Conservation (phyloP, 2,888 invertebrate species). For the Pemphredon lugubris region DNA sequence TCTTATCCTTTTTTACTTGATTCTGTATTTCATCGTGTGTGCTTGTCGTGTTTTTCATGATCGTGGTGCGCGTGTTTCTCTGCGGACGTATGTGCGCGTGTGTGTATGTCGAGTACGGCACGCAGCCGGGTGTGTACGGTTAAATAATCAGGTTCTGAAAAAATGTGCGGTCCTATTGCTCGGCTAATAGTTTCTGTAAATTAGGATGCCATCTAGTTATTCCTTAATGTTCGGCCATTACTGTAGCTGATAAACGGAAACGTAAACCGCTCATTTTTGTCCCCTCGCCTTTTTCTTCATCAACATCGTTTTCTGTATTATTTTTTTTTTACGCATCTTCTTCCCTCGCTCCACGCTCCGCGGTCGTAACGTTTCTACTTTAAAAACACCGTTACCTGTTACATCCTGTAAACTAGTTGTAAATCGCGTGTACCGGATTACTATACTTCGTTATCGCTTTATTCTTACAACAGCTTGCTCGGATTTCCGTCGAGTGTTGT, state of each 20-base stretch:
- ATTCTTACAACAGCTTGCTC: conserved; percentile 37
- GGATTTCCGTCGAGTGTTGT: conserved; percentile 7
- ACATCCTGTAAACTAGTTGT: conserved; percentile 62
- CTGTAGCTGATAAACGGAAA: conserved; percentile 45
- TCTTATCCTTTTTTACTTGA: background rate
- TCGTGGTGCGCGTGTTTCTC: background rate
- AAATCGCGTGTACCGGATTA: conserved; percentile 63
- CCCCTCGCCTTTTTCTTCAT: background rate
- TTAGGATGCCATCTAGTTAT: conserved; percentile 60
- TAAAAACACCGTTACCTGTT: conserved; percentile 39
- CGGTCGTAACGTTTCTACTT: conserved; percentile 26
- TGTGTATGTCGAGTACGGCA: conserved; percentile 33
- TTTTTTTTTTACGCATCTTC: background rate
- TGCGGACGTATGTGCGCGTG: background rate
- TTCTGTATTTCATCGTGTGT: conserved; percentile 4
- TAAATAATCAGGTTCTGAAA: conserved; percentile 62
- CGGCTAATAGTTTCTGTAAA: conserved; percentile 60
- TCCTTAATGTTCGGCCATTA: conserved; percentile 36
- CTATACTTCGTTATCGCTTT: conserved; percentile 53
- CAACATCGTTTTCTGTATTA: background rate
- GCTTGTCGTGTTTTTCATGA: conserved; percentile 4
- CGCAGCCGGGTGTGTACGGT: conserved; percentile 46
- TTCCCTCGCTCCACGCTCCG: background rate
- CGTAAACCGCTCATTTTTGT: conserved; percentile 28
- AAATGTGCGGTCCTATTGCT: conserved; percentile 62